Conservation (phyloP, 2,888 invertebrate species). For the Drosophila lacicola region DNA sequence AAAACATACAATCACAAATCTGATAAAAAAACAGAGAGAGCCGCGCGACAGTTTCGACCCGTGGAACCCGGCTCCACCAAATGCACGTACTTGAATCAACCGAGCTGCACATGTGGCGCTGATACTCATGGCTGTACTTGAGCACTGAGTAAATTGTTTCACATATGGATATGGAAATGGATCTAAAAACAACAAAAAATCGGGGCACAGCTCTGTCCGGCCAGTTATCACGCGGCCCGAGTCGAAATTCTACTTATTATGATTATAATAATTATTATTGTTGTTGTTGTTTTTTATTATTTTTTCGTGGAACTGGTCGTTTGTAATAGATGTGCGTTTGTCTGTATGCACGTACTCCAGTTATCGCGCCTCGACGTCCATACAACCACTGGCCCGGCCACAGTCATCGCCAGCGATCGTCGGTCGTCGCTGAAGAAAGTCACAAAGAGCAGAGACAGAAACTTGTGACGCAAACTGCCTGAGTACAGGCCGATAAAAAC, state of each 20-base stretch:
- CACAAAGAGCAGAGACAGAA: slow-evolving; percentile 38
- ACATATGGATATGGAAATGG: slow-evolving; percentile 30
- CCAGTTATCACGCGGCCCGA: slow-evolving; percentile 48
- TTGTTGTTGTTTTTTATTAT: slow-evolving; percentile 47
- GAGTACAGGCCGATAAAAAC: slow-evolving; percentile 70
- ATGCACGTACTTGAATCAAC: slow-evolving; percentile 61
- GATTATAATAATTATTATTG: slow-evolving; percentile 34
- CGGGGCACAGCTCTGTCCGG: slow-evolving; percentile 34
- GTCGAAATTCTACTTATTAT: slow-evolving; percentile 41
- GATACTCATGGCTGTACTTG: slow-evolving; percentile 72
- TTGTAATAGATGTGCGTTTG: slow-evolving; percentile 13
- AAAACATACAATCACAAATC: not conserved
- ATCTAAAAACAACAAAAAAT: slow-evolving; percentile 14
- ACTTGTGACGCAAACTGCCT: slow-evolving; percentile 45
- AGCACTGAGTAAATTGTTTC: slow-evolving; percentile 25
- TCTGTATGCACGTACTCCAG: slow-evolving; percentile 61
- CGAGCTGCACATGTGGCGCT: slow-evolving; percentile 68
- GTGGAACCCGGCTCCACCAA: not conserved
- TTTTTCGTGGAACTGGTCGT: slow-evolving; percentile 41
- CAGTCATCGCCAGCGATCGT: slow-evolving; percentile 39
- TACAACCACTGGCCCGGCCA: slow-evolving; percentile 39
- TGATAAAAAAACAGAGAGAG: not conserved
- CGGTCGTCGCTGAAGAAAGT: slow-evolving; percentile 44
- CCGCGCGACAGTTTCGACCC: not conserved
- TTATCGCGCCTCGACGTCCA: slow-evolving; percentile 67